Evolutionary conservation across 2,888 invertebrate genomes (phyloP).

Genomic region (Lamproptera curius): DNA sequence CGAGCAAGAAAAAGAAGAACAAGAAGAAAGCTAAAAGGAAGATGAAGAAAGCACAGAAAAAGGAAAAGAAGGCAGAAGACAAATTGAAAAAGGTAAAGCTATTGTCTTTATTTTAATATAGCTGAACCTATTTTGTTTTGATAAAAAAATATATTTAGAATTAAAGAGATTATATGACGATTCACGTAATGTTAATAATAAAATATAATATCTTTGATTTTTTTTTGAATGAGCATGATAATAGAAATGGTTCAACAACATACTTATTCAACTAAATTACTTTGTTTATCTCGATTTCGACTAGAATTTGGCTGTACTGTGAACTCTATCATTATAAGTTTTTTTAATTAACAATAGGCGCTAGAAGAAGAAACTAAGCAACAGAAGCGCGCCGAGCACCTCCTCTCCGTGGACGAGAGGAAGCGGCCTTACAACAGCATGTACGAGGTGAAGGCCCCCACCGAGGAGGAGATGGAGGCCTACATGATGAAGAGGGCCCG

Average conservation of each 20-base stretch:
- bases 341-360: constrained; percentile 56
- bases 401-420: constrained; percentile 89
- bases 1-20: constrained; percentile 73
- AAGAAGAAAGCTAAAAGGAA: constrained; percentile 68
- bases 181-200: too few relatives aligned
- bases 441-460: constrained; percentile 89
- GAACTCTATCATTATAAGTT: too few relatives aligned
- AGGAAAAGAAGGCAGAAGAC: constrained; percentile 73
- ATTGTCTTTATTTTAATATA: neutral
- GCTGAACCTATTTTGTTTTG: too few relatives aligned
- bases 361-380: constrained; percentile 80
- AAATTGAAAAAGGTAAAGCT: constrained; percentile 72
- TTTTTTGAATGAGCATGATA: too few relatives aligned
- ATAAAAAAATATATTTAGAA: too few relatives aligned
- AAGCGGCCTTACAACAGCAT: constrained; percentile 96
- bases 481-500: constrained; percentile 91
- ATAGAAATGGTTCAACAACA: too few relatives aligned
- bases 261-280: too few relatives aligned
- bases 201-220: too few relatives aligned
- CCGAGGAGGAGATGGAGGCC: constrained; percentile 95
- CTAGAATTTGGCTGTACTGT: too few relatives aligned
- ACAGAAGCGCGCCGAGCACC: constrained; percentile 79
- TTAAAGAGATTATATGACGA: too few relatives aligned
- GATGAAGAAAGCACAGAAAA: constrained; percentile 63
- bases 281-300: too few relatives aligned